Conservation (phyloP, 2,888 invertebrate genomes). For the Brachyptera putata region DNA sequence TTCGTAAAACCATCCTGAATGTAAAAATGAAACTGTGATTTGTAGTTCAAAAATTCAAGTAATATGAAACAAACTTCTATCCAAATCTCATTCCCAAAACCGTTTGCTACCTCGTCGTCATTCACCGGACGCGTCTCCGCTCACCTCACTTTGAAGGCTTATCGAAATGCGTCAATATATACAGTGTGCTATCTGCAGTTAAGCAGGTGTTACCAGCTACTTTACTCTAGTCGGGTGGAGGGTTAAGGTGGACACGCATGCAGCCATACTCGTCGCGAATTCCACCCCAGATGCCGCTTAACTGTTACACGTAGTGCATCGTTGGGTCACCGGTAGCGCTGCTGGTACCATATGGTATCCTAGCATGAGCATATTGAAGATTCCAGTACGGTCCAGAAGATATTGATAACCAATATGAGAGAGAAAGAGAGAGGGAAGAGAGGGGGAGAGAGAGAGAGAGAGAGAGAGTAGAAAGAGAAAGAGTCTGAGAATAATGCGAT, state of each 20-base stretch:
- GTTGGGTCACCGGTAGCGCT: background rate
- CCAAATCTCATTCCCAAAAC: too few species aligned
- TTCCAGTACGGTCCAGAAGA: constrained; percentile 10
- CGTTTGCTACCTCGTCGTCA: too few species aligned
- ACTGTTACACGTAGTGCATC: background rate
- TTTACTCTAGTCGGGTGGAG: background rate
- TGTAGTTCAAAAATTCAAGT: too few species aligned
- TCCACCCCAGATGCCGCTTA: too few species aligned
- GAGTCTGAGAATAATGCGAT: too few species aligned
- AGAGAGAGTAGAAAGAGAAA: too few species aligned
- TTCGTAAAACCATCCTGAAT: too few species aligned
- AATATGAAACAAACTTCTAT: too few species aligned
- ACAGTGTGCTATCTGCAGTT: background rate
- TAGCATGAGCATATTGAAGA: constrained; percentile 11
- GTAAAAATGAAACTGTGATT: too few species aligned
- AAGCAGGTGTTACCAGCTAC: background rate
- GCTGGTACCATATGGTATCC: background rate
- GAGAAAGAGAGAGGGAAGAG: constrained; percentile 22
- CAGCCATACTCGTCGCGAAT: too few species aligned
- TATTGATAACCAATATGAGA: constrained; percentile 23
- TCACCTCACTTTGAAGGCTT: too few species aligned
- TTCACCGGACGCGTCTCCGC: too few species aligned
- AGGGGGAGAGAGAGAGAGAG: constrained; percentile 22
- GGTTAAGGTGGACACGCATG: background rate
- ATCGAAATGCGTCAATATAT: background rate